A percentile compares a stretch with the other conserved stretches of the same genome.
Conservation (phyloP, 35 echinoderm and acorn worm species). For the Heliocidaris tuberculata region DNA sequence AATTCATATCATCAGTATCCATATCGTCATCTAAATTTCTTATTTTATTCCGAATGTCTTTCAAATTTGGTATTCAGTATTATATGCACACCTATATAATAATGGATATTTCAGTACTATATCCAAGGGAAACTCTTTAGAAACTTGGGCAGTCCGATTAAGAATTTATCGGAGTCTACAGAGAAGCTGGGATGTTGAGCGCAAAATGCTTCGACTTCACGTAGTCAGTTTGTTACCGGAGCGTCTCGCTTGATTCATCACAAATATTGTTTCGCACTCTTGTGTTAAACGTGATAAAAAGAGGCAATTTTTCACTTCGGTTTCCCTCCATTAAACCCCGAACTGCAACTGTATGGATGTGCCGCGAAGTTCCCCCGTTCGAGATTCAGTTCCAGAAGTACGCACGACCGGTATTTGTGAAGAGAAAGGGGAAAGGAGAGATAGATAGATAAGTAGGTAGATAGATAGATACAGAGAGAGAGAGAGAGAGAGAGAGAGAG, state of each 20-base stretch:
- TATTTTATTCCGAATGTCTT: too few species aligned
- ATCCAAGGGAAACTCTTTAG: neutral
- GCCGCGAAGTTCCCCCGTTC: too few species aligned
- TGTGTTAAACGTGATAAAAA: slow-evolving; percentile 40
- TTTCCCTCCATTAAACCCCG: slow-evolving; percentile 25
- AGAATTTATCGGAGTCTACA: neutral
- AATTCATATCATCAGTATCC: too few species aligned
- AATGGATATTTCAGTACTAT: neutral
- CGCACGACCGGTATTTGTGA: neutral
- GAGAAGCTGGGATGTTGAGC: neutral
- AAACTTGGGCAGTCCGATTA: neutral
- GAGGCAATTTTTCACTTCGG: slow-evolving; percentile 30
- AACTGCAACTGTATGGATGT: neutral
- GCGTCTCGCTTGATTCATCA: slow-evolving; percentile 25
- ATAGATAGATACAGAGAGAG: neutral
- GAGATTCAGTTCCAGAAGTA: neutral
- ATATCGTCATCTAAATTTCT: too few species aligned
- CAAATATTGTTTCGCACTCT: slow-evolving; percentile 42
- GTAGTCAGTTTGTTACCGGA: neutral
- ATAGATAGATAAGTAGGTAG: neutral
- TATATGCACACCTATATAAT: too few species aligned
- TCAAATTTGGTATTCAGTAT: too few species aligned
- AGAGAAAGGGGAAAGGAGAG: neutral
- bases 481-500: neutral
- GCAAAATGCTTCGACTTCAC: slow-evolving; percentile 18